These are phyloP conservation scores for Trachymyrmex septentrionalis DNA, from an alignment of 1,140 invertebrate genomes.

Conservation along the genomic window DNA sequence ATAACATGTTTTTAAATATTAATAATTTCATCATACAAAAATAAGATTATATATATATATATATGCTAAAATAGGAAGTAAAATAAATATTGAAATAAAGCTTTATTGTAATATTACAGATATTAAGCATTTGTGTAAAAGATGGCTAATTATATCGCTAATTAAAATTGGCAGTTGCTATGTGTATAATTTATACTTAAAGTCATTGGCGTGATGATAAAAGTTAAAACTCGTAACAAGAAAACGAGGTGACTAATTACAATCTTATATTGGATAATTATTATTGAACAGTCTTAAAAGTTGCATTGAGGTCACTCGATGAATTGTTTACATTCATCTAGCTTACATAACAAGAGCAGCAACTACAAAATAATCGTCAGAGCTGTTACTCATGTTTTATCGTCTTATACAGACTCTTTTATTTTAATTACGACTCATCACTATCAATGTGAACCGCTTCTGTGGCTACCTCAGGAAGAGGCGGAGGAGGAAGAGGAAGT, in stretches of 20 bases:
- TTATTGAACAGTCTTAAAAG: slow-evolving; percentile 55
- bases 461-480: slow-evolving; percentile 78
- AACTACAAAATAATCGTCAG: slow-evolving; percentile 18
- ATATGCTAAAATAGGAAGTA: background rate
- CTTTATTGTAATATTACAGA: background rate
- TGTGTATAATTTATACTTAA: background rate
- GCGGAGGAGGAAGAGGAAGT: slow-evolving; percentile 41
- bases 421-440: slow-evolving; percentile 71
- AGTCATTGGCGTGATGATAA: slow-evolving; percentile 21
- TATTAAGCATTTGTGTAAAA: background rate
- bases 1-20: background rate
- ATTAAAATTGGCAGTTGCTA: slow-evolving; percentile 30
- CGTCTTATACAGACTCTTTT: background rate
- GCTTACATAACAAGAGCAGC: slow-evolving; percentile 24
- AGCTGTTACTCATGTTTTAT: slow-evolving; percentile 13
- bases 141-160: background rate
- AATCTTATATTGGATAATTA: slow-evolving; percentile 19
- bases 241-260: slow-evolving; percentile 40
- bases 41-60: background rate
- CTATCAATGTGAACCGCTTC: slow-evolving; percentile 82
- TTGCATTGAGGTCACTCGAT: slow-evolving; percentile 48
- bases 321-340: slow-evolving; percentile 32
- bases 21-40: background rate
- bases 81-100: background rate
- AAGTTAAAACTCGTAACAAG: slow-evolving; percentile 1